Evolutionary conservation across 1,140 invertebrate species (phyloP), one percentile per base, ranked within the genome.

Genomic region (Hycleus phaleratus): DNA sequence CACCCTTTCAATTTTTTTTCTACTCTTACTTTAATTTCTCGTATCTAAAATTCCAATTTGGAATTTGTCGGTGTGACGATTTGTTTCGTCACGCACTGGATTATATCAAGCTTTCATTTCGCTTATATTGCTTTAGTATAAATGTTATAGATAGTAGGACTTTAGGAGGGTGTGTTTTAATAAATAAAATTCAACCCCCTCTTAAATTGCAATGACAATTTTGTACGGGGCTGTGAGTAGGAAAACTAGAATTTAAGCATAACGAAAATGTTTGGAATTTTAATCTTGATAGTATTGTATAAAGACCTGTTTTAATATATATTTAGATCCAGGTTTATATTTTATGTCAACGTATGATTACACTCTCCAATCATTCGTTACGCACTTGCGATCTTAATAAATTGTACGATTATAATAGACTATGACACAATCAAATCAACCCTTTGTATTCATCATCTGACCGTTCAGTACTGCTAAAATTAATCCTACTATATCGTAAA

Each of bases 271-370:
- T 50, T 55, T 46, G 52, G 52, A 60, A 60, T 60, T 60, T 60
- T 56, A 60, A 60, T 60, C 58, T 55, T 59, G 48, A 60, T 55
- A 60, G 55, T 38, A 56, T 56, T 56, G 46, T 60, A 49, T 51
- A 39, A 45, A 43, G 49, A 59, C 52, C 52, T 60, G 58, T 56
- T 59, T 59, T 59, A 54, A 51, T 59, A 45, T 52, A 43, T 52
- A 32, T 49, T 52, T 53, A 53, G 51, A 53, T 49, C 49, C 11
- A 6, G 48, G 42, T 58, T 58, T 52, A 58, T 52, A 12, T 52
- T 25, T 38, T 46, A 53, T 52, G 46, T 53, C 11, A 24, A 39
- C 40, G 26, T 24, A 5, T 18, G 38, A 53, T 44, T n/a, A 26
- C 44, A 32, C 51, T 42, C 51, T 53, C 38, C 51, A 53, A 46